Percentiles rank a stretch among this genome's conserved stretches.
phyloP scores from a whole-genome alignment of 30 jellyfish, hydroid and myxozoan species.

The Cassiopea andromeda region DNA sequence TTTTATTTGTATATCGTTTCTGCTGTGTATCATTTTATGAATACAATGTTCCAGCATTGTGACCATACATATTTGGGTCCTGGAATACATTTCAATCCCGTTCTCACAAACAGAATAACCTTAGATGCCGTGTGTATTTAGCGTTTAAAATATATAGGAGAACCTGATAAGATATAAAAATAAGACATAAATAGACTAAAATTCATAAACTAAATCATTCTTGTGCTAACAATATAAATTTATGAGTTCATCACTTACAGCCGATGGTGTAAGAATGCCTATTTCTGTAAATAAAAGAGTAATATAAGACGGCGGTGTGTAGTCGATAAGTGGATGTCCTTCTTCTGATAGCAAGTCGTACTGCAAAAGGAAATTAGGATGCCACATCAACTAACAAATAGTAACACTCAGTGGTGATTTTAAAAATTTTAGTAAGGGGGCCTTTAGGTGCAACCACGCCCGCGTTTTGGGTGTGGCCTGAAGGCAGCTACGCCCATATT shows the following conservation, averaged over 20 bases:
- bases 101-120: neutral
- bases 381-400: neutral
- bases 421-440: too few species aligned
- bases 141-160: neutral
- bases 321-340: slow-evolving; percentile 94
- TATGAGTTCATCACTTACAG: slow-evolving; percentile 98
- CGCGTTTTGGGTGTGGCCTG: too few species aligned
- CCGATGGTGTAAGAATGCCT: slow-evolving; percentile 99
- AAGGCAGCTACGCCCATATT: too few species aligned
- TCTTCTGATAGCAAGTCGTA: slow-evolving; percentile 49
- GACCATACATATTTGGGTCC: neutral
- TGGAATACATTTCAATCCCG: neutral
- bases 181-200: neutral
- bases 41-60: too few species aligned
- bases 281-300: slow-evolving; percentile 88
- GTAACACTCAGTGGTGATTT: too few species aligned
- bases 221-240: slow-evolving; percentile 72
- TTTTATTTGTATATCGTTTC: too few species aligned
- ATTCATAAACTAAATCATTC: neutral
- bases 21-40: too few species aligned
- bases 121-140: neutral
- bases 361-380: slow-evolving; percentile 10
- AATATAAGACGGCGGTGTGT: slow-evolving; percentile 97
- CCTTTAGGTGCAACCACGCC: too few species aligned
- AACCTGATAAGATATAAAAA: neutral